phyloP scores from a whole-genome alignment of 2,888 invertebrate genomes.

The Brassicogethes aeneus region DNA sequence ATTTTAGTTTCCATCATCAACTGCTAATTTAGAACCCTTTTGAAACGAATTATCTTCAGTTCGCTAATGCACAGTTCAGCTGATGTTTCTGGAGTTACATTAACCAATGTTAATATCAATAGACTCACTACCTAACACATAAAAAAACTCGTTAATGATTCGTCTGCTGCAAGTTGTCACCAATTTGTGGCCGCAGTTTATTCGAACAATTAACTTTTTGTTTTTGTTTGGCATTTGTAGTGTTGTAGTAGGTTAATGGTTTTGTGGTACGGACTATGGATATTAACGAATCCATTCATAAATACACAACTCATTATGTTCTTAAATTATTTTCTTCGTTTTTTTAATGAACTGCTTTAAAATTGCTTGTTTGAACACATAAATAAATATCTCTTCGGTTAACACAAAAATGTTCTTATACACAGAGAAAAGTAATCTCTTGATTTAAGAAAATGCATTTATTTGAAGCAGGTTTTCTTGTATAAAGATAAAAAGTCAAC shows the following conservation, averaged over 20 bases:
- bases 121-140: slow-evolving; percentile 8
- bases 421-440: no score
- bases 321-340: slow-evolving; percentile 18
- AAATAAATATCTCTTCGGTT: no score
- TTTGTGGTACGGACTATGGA: slow-evolving; percentile 4
- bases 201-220: slow-evolving; percentile 5
- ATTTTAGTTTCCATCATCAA: slow-evolving; percentile 40
- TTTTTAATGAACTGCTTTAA: no score
- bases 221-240: slow-evolving; percentile 2
- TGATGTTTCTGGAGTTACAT: neutral
- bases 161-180: slow-evolving; percentile 16
- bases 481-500: no score
- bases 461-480: no score
- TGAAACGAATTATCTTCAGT: slow-evolving; percentile 40
- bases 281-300: slow-evolving; percentile 25
- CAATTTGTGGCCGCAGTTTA: slow-evolving; percentile 3
- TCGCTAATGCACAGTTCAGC: slow-evolving; percentile 39
- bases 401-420: no score
- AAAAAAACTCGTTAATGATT: slow-evolving; percentile 19
- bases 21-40: slow-evolving; percentile 42
- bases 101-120: slow-evolving; percentile 7
- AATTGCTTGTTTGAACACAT: no score
- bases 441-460: no score
- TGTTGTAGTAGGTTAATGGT: slow-evolving; percentile 1
- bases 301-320: slow-evolving; percentile 33